Evolutionary conservation across 2,888 invertebrate genomes (phyloP).

Genomic region (Noctua pronuba): DNA sequence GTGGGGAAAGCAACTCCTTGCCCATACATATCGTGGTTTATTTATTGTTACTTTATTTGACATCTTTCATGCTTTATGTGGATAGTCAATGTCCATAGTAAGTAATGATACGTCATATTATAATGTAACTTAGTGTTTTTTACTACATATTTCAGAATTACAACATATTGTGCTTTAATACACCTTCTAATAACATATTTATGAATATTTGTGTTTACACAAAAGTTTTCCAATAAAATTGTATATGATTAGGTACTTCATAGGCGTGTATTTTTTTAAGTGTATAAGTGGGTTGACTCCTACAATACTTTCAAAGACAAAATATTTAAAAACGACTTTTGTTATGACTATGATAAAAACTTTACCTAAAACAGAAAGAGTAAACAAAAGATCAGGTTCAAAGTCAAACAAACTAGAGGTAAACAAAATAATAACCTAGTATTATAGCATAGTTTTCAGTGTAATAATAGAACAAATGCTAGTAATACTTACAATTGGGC

Average conservation of each 20-base stretch:
- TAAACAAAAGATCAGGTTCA: constrained; percentile 16
- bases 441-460: too few relatives aligned
- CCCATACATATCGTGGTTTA: constrained; percentile 1
- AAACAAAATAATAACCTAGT: constrained; percentile 10
- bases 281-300: neutral
- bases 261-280: neutral
- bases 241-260: neutral
- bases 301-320: neutral
- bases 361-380: neutral
- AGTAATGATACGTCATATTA: neutral
- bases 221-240: neutral
- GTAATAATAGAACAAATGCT: constrained; percentile 9
- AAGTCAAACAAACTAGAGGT: constrained; percentile 20
- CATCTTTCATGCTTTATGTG: neutral
- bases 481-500: neutral
- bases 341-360: neutral
- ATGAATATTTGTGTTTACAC: too few relatives aligned
- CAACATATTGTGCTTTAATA: neutral
- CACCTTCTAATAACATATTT: neutral
- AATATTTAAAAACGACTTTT: constrained; percentile 21
- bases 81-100: neutral
- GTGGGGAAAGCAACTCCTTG: neutral
- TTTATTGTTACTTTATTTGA: constrained; percentile 37
- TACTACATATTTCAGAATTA: too few relatives aligned
- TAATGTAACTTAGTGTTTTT: neutral